Evolutionary conservation across 2,113 vertebrate species (phyloP).

Genomic region (Chunga burmeisteri): DNA sequence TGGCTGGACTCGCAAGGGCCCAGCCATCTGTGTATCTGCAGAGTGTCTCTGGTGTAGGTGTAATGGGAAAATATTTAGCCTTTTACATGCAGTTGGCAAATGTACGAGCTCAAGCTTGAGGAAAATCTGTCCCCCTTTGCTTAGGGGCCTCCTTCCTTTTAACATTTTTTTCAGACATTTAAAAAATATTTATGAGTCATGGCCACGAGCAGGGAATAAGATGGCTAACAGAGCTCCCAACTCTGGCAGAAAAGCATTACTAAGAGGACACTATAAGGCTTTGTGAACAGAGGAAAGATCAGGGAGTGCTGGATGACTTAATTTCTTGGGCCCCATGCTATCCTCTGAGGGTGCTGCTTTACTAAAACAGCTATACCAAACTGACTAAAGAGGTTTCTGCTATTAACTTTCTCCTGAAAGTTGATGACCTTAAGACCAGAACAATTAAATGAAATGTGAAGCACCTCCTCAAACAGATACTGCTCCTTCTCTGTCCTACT

Average conservation of each 20-base stretch:
- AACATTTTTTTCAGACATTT: background rate
- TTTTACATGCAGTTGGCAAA: background rate
- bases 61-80: background rate
- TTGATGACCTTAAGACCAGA: background rate
- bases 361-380: background rate
- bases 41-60: background rate
- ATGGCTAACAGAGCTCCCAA: background rate
- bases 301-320: background rate
- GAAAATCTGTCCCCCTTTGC: background rate
- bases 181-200: background rate
- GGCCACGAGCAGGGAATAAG: background rate
- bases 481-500: background rate
- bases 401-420: conserved; percentile 5
- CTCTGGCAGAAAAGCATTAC: background rate
- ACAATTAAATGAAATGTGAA: conserved; percentile 59
- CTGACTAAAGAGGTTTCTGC: background rate
- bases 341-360: background rate
- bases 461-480: background rate
- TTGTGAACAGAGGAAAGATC: background rate
- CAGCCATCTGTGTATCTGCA: background rate
- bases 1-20: background rate
- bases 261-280: background rate
- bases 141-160: background rate
- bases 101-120: background rate
- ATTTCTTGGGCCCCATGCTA: rapidly evolving